Evolutionary conservation across 2,888 invertebrate species (phyloP).

Genomic region (Eurytoma californica): DNA sequence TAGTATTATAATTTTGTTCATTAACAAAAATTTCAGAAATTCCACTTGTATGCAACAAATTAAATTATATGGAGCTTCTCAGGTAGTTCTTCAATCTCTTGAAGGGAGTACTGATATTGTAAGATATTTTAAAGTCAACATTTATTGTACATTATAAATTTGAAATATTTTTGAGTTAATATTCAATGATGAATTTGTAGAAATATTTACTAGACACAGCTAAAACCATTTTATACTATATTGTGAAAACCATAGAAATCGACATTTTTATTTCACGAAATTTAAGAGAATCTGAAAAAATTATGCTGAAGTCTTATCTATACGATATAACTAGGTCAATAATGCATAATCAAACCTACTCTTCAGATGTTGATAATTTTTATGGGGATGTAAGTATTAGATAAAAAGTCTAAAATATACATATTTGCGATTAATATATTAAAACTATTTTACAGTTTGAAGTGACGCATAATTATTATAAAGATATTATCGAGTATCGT

Average conservation of each 20-base stretch:
- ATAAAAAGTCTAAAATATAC: neutral
- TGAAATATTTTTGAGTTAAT: neutral
- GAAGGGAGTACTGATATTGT: neutral
- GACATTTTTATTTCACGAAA: neutral
- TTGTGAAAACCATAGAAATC: neutral
- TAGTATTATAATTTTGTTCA: too few relatives aligned
- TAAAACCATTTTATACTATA: neutral
- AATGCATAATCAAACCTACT: neutral
- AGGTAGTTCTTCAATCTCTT: neutral
- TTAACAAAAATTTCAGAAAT: neutral
- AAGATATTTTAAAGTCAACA: neutral
- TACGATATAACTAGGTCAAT: neutral
- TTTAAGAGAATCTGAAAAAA: neutral
- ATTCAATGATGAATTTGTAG: neutral
- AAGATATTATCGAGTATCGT: neutral
- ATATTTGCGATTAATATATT: neutral
- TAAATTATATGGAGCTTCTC: conserved; percentile 13
- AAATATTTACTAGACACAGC: neutral
- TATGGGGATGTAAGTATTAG: conserved; percentile 7
- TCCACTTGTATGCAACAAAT: neutral
- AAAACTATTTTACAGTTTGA: neutral
- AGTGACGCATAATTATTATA: neutral
- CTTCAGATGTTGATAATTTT: neutral
- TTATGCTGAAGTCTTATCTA: neutral
- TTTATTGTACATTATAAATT: neutral